Percentiles rank a stretch among this genome's conserved stretches.
Conservation (phyloP, 2,888 invertebrate genomes). For the Malthinus seriepunctatus region DNA sequence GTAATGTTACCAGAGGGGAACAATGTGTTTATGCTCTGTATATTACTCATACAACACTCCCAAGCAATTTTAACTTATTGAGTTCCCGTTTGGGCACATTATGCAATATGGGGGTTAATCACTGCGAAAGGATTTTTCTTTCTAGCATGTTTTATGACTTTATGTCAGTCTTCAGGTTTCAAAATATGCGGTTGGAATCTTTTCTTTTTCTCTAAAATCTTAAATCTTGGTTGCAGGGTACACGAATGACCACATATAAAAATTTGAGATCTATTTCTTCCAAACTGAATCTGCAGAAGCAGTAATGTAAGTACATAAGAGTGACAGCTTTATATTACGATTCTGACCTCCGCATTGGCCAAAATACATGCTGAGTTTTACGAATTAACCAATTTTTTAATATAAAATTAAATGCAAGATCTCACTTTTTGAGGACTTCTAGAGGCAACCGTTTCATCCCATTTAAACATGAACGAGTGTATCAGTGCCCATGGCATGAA, state of each 20-base stretch:
- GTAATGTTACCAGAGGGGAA: too few relatives aligned
- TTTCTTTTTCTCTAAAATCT: neutral
- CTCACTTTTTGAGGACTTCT: neutral
- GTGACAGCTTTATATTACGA: neutral
- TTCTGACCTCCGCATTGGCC: too few relatives aligned
- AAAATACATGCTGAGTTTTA: neutral
- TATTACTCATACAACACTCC: too few relatives aligned
- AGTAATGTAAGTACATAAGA: neutral
- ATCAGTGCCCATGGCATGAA: too few relatives aligned
- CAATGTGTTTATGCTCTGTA: too few relatives aligned
- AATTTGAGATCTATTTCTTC: neutral
- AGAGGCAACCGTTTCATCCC: neutral
- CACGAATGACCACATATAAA: neutral
- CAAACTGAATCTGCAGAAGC: neutral
- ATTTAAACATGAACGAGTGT: neutral
- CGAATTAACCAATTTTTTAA: neutral
- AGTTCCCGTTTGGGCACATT: too few relatives aligned
- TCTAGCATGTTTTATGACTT: too few relatives aligned
- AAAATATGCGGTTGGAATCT: neutral
- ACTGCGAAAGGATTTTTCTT: neutral
- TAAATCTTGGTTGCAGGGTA: neutral
- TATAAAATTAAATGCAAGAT: neutral
- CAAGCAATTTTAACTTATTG: too few relatives aligned
- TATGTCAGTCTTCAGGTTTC: neutral
- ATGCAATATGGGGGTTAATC: too few relatives aligned